These are phyloP conservation scores for Tachina fera DNA, from an alignment of 2,888 invertebrate genomes.

Conservation along the genomic window DNA sequence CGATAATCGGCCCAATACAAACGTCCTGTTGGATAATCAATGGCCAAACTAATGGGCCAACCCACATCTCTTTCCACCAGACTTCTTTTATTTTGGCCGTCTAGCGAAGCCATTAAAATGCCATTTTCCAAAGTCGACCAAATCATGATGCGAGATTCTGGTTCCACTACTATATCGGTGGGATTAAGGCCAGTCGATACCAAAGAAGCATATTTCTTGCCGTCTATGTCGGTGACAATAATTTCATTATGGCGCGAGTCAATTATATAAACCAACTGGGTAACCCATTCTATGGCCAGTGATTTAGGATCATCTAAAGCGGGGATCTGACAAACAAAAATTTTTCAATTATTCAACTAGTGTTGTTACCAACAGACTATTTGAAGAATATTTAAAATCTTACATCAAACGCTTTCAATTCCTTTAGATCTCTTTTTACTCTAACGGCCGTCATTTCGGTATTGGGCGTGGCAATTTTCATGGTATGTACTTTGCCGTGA, in stretches of 20 bases:
- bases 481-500: slow-evolving; percentile 82
- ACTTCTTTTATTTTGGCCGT: slow-evolving; percentile 85
- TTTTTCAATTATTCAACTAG: too few relatives aligned
- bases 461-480: slow-evolving; percentile 82
- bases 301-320: slow-evolving; percentile 88
- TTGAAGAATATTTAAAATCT: slow-evolving; percentile 53
- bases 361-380: too few relatives aligned
- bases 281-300: slow-evolving; percentile 89
- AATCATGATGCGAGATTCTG: slow-evolving; percentile 86
- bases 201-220: slow-evolving; percentile 80
- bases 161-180: slow-evolving; percentile 88
- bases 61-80: slow-evolving; percentile 86
- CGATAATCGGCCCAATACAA: slow-evolving; percentile 94
- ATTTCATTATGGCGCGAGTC: slow-evolving; percentile 84
- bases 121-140: slow-evolving; percentile 90
- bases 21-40: slow-evolving; percentile 89
- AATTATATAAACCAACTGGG: slow-evolving; percentile 88
- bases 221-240: slow-evolving; percentile 81
- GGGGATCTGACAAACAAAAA: slow-evolving; percentile 81
- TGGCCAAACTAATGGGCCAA: slow-evolving; percentile 90
- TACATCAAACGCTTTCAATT: slow-evolving; percentile 81
- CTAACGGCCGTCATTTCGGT: slow-evolving; percentile 76
- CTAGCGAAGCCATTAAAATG: slow-evolving; percentile 87
- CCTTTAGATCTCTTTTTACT: slow-evolving; percentile 79
- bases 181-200: slow-evolving; percentile 85